phyloP scores from a whole-genome alignment of 2,113 vertebrate species.

The Halichoeres trimaculatus region DNA sequence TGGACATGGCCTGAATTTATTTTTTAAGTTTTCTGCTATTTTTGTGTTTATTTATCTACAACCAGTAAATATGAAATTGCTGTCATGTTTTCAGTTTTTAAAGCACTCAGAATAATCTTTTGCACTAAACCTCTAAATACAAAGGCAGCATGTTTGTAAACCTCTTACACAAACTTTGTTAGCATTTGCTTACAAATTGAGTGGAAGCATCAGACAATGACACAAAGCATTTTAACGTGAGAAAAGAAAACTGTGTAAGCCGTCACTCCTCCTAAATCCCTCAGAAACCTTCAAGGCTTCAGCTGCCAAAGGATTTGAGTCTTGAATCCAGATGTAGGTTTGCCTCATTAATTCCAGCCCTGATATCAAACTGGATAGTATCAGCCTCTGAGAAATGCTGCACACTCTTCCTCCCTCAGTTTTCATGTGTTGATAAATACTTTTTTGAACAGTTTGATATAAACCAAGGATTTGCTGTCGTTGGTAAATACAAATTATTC shows the following conservation, averaged over 20 bases:
- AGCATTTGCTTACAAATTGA: background rate
- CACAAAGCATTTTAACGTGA: background rate
- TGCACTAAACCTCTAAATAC: background rate
- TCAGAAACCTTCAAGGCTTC: slow-evolving; percentile 8
- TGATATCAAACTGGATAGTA: background rate
- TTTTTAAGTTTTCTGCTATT: no score
- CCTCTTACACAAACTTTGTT: background rate
- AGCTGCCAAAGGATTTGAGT: background rate
- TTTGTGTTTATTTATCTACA: no score
- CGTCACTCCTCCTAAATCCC: slow-evolving; percentile 5
- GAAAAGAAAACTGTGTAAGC: background rate
- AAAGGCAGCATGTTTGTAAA: background rate
- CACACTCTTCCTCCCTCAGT: background rate
- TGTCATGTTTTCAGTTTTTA: no score
- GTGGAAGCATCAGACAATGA: no score
- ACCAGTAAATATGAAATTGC: no score
- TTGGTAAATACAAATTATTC: background rate
- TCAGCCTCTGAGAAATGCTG: background rate
- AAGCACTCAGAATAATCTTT: background rate
- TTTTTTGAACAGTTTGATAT: slow-evolving; percentile 1
- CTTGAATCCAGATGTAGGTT: slow-evolving; percentile 5
- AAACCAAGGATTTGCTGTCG: background rate
- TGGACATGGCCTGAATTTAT: no score
- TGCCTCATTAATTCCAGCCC: slow-evolving; percentile 20
- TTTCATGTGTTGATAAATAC: background rate